Base-by-base conservation (phyloP, 2,888 invertebrate species). In the Parasteatoda lunata region DNA sequence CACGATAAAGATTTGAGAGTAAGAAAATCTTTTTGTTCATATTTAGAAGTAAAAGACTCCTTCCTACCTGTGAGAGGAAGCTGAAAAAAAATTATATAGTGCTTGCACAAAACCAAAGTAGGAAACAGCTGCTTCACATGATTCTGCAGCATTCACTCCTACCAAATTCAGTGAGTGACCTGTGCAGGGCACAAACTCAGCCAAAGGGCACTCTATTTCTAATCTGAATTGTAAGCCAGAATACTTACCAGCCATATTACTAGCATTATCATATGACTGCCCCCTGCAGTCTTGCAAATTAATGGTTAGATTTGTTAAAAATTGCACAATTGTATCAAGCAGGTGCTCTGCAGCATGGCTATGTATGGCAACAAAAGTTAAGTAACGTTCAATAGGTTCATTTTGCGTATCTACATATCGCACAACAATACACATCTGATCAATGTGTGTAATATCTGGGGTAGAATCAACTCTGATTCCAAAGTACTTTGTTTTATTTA, bases 211-310 rank as follows among this genome's bases (percentile, higher is more conserved):
- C 1, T 59, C 7, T 3, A 6, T 54, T n/a, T 79, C 70, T 4
- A 79, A 54, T 59, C 71, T 48, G n/a, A 70, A 54, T 70, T 79
- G 70, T 6, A 79, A 6, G 15, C 70, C 70, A 6, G 48, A 70
- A 47, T 79, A 79, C n/a, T 59, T 79, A 3, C 79, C 79, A 59
- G 70, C 59, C 79, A 79, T 59, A 64, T 79, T 79, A 47, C 48
- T 47, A 3, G 79, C 79, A 59, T 79, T 79, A 54, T 85, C 65
- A 47, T 73, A 69, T 13, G 30, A 15, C 68, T 70, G 65, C n/a
- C 59, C 59, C 73, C 47, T 75, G 7, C 3, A 64, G 69, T 15
- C 76, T 49, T 64, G 11, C 5, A 13, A 73, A 8, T n/a, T 71
- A 54, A 9, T 71, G 47, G 45, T 51, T 51, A 49, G 9, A 3